These are phyloP conservation scores for Monarcha castaneiventris DNA, from an alignment of 2,113 vertebrate species.

Conservation along the genomic window DNA sequence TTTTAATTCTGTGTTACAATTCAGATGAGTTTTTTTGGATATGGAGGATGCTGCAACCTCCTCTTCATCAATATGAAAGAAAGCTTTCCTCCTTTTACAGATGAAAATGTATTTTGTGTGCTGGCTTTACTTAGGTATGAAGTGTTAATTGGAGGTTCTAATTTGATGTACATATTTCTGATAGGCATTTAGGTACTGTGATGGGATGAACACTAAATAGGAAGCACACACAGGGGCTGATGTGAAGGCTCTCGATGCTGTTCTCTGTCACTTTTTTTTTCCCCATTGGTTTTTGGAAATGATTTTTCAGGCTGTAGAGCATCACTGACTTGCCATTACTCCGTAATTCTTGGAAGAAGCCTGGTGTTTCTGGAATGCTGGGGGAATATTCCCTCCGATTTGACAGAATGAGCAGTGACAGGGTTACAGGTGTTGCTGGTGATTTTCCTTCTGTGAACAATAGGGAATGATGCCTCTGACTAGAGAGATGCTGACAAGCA, in stretches of 20 bases:
- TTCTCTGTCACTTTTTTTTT: background rate
- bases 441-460: background rate
- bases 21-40: background rate
- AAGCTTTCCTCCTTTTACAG: background rate
- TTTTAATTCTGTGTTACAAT: background rate
- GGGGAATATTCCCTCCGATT: background rate
- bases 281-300: background rate
- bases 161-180: background rate
- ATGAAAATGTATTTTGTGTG: background rate
- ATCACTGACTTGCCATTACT: background rate
- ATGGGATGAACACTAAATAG: background rate
- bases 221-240: background rate
- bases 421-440: background rate
- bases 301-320: background rate
- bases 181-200: background rate
- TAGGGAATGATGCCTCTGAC: background rate
- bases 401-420: background rate
- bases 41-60: background rate
- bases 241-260: background rate
- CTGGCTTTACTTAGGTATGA: background rate
- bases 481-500: background rate
- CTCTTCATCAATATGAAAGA: background rate
- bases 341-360: background rate
- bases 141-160: background rate
- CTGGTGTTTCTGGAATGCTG: background rate